Percentiles rank a stretch among this genome's conserved stretches.
phyloP scores from a whole-genome alignment of 2,888 invertebrate species.

The Caenorhabditis afra region DNA sequence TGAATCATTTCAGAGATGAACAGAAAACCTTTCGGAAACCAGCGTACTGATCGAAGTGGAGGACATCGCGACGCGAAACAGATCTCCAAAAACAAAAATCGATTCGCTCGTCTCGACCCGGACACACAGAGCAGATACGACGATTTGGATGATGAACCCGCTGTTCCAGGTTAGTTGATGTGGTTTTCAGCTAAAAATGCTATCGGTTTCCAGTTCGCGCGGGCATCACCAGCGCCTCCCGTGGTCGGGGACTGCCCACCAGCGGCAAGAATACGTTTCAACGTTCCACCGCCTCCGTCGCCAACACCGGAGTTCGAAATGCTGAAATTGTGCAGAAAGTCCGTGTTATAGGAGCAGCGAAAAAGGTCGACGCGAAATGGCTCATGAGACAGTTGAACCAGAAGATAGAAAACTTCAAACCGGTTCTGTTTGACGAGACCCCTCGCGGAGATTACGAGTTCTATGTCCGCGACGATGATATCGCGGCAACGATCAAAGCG shows the following conservation, averaged over 20 bases:
- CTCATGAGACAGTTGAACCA: conserved; percentile 62
- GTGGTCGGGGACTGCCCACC: conserved; percentile 13
- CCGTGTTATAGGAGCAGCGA: conserved; percentile 42
- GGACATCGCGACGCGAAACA: conserved; percentile 67
- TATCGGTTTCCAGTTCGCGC: conserved; percentile 22
- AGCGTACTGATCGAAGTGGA: conserved; percentile 16
- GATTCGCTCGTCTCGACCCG: conserved; percentile 68
- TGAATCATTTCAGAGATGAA: conserved; percentile 30
- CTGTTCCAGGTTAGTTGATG: conserved; percentile 35
- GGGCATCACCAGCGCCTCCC: neutral
- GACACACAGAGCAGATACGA: conserved; percentile 74
- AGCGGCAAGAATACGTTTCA: conserved; percentile 19
- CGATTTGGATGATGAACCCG: conserved; percentile 69
- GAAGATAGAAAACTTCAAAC: conserved; percentile 67
- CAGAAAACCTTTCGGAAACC: conserved; percentile 37
- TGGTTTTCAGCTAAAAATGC: neutral
- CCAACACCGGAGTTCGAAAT: conserved; percentile 53
- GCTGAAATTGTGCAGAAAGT: conserved; percentile 60
- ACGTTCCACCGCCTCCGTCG: conserved; percentile 26
- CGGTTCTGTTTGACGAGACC: conserved; percentile 51
- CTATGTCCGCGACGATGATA: conserved; percentile 65
- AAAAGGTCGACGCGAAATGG: conserved; percentile 56
- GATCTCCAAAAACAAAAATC: conserved; percentile 57
- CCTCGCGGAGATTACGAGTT: conserved; percentile 65
- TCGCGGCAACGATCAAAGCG: conserved; percentile 66